Base-by-base conservation (phyloP, 37 sponge, comb jelly and placozoan species). In the Tethya wilhelma region DNA sequence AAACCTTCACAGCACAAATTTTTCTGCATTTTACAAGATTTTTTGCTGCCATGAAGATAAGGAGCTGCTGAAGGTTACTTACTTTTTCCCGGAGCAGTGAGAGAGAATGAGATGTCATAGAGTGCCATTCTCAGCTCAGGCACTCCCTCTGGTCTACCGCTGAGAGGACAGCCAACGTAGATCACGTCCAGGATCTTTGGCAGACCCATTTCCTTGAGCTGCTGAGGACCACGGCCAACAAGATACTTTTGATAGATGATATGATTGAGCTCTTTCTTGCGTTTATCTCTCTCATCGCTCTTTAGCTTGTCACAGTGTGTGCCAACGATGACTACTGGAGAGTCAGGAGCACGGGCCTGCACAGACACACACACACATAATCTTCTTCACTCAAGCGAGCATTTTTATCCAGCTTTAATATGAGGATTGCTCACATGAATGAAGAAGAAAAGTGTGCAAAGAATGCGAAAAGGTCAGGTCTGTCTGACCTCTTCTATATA, bases 241-340 rank as follows among this genome's bases (percentile, higher is more conserved):
- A 80, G 81, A 59, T 62, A 87, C 60, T 87, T 80, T 58, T 84
- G 80, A 41, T 67, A 46, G 66, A 90, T 87, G 64, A 72, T 23
- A 62, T 79, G 37, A 26, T 53, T 73, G 14, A 86, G 68, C 38
- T 85, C 77, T 8, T 39, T 65, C 75, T 87, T 88, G 29, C 69
- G n/a, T 22, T 56, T 72, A 57, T 87, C 84, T 65, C 63, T 90
- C 32, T 90, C 91, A 30, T 80, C 84, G 34, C 62, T 64, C 80
- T 77, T 80, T 14, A 90, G 70, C n/a, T 8, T 25, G 76, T 96
- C 97, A 44, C 74, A 46, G 81, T 96, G 93, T 23, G 97, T 89
- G 42, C 97, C 97, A 33, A 96, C 87, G 23, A 96, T 78, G 22
- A 96, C 79, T 64, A 96, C 97, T 33, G 97, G 90, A 36, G 97